Evolutionary conservation across 2,797 vertebrate species (phyloP).

Genomic region (Clarias laeviceps): DNA sequence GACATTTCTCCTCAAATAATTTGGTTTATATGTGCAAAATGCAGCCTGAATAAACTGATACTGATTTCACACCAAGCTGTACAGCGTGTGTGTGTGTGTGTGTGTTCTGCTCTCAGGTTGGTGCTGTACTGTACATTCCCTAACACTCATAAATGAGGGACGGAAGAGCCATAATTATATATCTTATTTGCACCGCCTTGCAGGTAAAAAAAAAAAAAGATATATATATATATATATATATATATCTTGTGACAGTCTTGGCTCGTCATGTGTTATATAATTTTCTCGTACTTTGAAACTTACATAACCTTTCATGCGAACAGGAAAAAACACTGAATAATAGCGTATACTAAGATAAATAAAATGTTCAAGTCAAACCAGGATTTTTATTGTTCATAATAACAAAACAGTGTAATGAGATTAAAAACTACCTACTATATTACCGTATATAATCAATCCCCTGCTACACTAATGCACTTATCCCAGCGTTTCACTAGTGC

Average conservation of each 20-base stretch:
- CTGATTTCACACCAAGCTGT: background rate
- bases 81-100: conserved; percentile 6
- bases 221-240: too few relatives aligned
- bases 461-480: too few relatives aligned
- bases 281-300: background rate
- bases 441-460: too few relatives aligned
- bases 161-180: background rate
- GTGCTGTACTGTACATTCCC: background rate
- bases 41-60: background rate
- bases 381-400: too few relatives aligned
- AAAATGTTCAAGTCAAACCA: too few relatives aligned
- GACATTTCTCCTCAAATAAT: background rate
- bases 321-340: background rate
- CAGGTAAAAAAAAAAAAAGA: background rate
- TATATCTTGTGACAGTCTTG: background rate
- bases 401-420: too few relatives aligned
- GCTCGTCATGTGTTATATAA: background rate
- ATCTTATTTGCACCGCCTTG: background rate
- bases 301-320: background rate
- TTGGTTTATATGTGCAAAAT: background rate
- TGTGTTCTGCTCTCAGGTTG: background rate
- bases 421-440: too few relatives aligned
- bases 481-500: too few relatives aligned
- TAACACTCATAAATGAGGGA: background rate
- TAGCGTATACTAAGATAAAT: background rate